These are phyloP conservation scores for Musca domestica DNA, from an alignment of 1,140 invertebrate species.

Conservation along the genomic window DNA sequence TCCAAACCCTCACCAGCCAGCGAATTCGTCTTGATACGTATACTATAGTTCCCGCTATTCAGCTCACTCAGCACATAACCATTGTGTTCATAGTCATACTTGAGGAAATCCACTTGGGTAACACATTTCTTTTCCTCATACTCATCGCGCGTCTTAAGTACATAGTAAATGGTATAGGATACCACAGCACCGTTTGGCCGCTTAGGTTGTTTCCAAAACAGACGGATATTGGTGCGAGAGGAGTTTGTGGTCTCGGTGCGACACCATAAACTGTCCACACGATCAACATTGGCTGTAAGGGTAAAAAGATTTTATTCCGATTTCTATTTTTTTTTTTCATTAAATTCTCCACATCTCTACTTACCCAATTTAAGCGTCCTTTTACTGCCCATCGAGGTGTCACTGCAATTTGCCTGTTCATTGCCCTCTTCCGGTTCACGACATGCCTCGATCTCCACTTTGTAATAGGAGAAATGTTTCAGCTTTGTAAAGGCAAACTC, in stretches of 20 bases:
- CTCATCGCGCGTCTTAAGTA: constrained; percentile 57
- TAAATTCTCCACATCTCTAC: neutral
- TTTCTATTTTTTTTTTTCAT: neutral
- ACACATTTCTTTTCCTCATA: constrained; percentile 55
- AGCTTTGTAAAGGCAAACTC: constrained; percentile 63
- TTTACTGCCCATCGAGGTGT: neutral
- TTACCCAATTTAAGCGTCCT: constrained; percentile 37
- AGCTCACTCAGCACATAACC: constrained; percentile 58
- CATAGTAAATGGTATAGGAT: constrained; percentile 76
- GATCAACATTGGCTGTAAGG: constrained; percentile 35
- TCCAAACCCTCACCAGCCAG: constrained; percentile 73
- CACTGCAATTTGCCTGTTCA: constrained; percentile 39
- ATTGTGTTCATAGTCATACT: constrained; percentile 28
- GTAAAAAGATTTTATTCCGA: neutral
- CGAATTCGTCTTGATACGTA: constrained; percentile 74
- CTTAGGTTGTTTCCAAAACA: constrained; percentile 75
- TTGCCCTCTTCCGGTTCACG: constrained; percentile 53
- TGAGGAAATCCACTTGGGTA: constrained; percentile 40
- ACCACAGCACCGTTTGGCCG: constrained; percentile 84
- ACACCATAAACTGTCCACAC: constrained; percentile 22
- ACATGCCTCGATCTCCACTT: constrained; percentile 71
- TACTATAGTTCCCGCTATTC: constrained; percentile 77
- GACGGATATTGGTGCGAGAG: constrained; percentile 56
- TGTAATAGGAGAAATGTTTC: constrained; percentile 71
- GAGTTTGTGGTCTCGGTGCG: constrained; percentile 32